These are phyloP conservation scores for Idris sp. DNA, from an alignment of 1,140 invertebrate genomes.

Conservation along the genomic window DNA sequence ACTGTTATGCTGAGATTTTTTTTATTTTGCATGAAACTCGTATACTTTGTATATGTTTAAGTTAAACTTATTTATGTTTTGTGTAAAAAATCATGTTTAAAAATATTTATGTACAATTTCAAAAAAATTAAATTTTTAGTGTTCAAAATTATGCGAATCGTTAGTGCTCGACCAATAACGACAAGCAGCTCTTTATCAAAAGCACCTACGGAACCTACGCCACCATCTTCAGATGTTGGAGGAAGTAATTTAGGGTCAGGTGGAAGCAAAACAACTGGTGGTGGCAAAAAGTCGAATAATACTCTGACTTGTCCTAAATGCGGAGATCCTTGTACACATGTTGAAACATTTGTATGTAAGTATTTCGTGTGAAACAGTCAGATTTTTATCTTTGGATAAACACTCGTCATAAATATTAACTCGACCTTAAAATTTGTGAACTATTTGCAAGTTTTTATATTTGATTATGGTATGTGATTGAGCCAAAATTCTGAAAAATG, in stretches of 20 bases:
- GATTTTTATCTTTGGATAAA: too few relatives aligned
- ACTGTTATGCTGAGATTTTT: too few relatives aligned
- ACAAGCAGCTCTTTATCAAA: slow-evolving; percentile 68
- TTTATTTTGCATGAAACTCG: too few relatives aligned
- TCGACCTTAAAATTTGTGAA: too few relatives aligned
- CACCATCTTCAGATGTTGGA: slow-evolving; percentile 69
- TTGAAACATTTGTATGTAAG: slow-evolving; percentile 97
- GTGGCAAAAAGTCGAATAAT: slow-evolving; percentile 79
- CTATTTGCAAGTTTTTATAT: too few relatives aligned
- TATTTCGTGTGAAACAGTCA: slow-evolving; percentile 54
- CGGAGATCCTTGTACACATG: slow-evolving; percentile 96
- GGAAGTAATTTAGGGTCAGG: slow-evolving; percentile 45
- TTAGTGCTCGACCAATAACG: slow-evolving; percentile 67
- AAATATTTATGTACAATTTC: too few relatives aligned
- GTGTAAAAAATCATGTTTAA: too few relatives aligned
- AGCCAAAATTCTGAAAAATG: too few relatives aligned
- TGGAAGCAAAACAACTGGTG: slow-evolving; percentile 57
- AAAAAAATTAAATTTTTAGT: neutral
- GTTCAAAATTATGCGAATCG: slow-evolving; percentile 73
- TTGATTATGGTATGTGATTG: too few relatives aligned
- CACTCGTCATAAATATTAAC: too few relatives aligned
- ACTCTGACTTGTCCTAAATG: slow-evolving; percentile 94
- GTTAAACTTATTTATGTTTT: too few relatives aligned
- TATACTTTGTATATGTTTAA: too few relatives aligned
- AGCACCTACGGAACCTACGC: slow-evolving; percentile 71